Base-by-base conservation (phyloP, 2,113 vertebrate species). In the Tupaia chinensis region DNA sequence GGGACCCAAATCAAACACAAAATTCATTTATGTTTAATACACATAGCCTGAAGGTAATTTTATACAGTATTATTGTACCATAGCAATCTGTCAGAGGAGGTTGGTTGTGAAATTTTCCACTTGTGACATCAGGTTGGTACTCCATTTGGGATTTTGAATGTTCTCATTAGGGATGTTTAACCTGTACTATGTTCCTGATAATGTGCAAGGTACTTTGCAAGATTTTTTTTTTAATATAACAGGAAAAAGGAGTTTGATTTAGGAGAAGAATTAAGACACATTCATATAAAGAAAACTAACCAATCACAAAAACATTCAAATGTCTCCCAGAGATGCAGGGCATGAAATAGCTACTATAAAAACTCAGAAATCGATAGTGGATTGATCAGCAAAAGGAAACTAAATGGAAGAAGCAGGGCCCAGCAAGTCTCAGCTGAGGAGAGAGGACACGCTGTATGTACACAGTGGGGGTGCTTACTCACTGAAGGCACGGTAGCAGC, bases 401-500 rank as follows among this genome's bases (percentile, higher is more conserved):
- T 61, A 68, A 63, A 54, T 0, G 65, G 53, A 53, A 56, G 53
- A 76, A 17, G 60, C 53, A 69, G 32, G 81, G 29, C 53, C 9
- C 61, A 76, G 81, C 9, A 34, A 65, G 6, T 10, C 2, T 25
- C 29, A 29, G 34, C 27, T 72, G 27, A 58, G n/a, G 5, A 20
- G 9, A 68, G 32, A 76, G 8, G 68, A 76, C 22, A 63, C 2
- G 19, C 77, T 1, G 27, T 16, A 72, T 1, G 27, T 17, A 16
- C 16, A 29, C 15, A 77, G 29, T 0, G 20, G 27, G 27, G 7
- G 56, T 20, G 88, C 11, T 76, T 76, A 99, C 99, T 99, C 96
- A 99, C 99, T 0, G 99, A 99, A 4, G 99, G 99, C 2, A 99
- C 99, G 0, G 98, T 97, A 0, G 99, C 99, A 9, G 99, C 99